phyloP scores from a whole-genome alignment of 2,797 vertebrate species.

The Danio kyathit region DNA sequence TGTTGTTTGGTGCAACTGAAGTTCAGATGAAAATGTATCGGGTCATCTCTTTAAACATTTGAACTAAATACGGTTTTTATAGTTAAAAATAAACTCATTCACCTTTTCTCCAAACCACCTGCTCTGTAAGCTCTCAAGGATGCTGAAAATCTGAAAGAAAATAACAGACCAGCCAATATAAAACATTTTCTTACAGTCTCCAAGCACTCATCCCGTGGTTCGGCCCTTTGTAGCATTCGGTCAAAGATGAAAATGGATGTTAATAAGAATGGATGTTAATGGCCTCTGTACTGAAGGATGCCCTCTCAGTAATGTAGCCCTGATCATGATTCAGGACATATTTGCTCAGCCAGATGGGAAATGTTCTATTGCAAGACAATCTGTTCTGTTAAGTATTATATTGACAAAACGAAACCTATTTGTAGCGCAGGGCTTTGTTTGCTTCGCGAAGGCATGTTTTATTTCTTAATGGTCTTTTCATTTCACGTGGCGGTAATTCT shows the following conservation, averaged over 20 bases:
- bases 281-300: slow-evolving; percentile 1
- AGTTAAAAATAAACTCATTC: no score
- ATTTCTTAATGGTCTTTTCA: slow-evolving; percentile 17
- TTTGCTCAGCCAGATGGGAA: slow-evolving; percentile 19
- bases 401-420: slow-evolving; percentile 7
- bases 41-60: no score
- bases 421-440: slow-evolving; percentile 1
- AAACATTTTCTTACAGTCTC: not conserved
- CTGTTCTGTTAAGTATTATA: not conserved
- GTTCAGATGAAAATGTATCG: no score
- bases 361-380: slow-evolving; percentile 8
- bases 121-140: not conserved
- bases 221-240: not conserved
- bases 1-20: no score
- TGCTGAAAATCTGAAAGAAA: not conserved
- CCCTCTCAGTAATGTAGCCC: not conserved
- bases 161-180: not conserved
- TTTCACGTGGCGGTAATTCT: slow-evolving; percentile 16
- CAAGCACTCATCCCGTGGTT: not conserved
- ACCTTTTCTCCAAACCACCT: no score
- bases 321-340: slow-evolving; percentile 1
- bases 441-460: slow-evolving; percentile 1
- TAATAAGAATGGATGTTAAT: slow-evolving; percentile 11
- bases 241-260: not conserved
- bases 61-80: no score